phyloP scores from a whole-genome alignment of 2,113 vertebrate species.

The Xiphophorus maculatus region DNA sequence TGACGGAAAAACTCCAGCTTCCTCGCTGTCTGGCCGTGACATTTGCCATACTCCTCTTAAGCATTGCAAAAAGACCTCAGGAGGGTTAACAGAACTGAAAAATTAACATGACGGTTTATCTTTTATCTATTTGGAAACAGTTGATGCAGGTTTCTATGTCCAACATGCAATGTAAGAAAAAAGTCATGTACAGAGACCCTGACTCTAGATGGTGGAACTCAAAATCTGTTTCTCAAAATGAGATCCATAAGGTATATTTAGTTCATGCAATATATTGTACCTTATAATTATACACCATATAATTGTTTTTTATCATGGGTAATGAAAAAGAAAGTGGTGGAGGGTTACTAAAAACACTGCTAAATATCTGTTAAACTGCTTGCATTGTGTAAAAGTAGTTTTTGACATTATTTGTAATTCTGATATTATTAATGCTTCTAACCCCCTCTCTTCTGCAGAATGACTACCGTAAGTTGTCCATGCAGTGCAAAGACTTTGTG shows the following conservation, averaged over 20 bases:
- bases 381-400: background rate
- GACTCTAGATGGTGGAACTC: too few relatives aligned
- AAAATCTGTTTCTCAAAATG: background rate
- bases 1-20: too few relatives aligned
- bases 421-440: background rate
- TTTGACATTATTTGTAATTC: background rate
- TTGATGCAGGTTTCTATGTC: background rate
- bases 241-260: background rate
- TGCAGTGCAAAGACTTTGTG: conserved; percentile 99
- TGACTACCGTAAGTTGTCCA: conserved; percentile 97
- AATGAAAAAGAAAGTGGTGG: background rate
- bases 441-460: conserved; percentile 79
- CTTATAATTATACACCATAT: too few relatives aligned
- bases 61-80: accelerated
- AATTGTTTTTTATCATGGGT: background rate
- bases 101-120: background rate
- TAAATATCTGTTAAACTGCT: too few relatives aligned
- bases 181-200: background rate
- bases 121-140: background rate
- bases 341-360: background rate
- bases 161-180: background rate
- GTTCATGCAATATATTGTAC: too few relatives aligned
- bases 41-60: too few relatives aligned
- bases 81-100: background rate
- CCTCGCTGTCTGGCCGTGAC: too few relatives aligned